These are phyloP conservation scores for Aurelia aurita DNA, from an alignment of 30 jellyfish, hydroid and myxozoan genomes.

Conservation along the genomic window DNA sequence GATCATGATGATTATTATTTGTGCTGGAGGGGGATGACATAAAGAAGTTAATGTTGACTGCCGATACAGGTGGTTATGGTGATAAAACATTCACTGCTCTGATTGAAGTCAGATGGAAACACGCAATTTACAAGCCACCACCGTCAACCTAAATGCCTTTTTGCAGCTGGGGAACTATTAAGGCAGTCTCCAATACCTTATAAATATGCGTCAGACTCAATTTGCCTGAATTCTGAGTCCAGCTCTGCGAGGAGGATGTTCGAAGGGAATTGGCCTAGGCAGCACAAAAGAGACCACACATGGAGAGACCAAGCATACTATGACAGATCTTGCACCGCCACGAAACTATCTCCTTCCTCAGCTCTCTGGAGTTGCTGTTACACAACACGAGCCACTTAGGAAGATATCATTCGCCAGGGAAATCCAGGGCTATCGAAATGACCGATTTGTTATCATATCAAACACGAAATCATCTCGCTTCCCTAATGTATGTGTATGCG, in stretches of 20 bases:
- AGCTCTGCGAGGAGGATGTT: slow-evolving; percentile 25
- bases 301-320: slow-evolving; percentile 52
- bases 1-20: no score
- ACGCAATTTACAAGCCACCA: no score
- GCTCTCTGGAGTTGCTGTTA: slow-evolving; percentile 37
- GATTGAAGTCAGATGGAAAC: no score
- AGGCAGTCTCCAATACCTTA: no score
- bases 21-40: no score
- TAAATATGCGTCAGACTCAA: no score
- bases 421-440: not conserved
- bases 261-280: slow-evolving; percentile 40
- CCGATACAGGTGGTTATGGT: no score
- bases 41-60: no score
- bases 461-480: slow-evolving; percentile 51
- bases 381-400: slow-evolving; percentile 22
- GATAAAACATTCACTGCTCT: no score
- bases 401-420: slow-evolving; percentile 3
- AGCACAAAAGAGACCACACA: slow-evolving; percentile 53
- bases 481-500: slow-evolving; percentile 31
- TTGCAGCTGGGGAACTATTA: no score
- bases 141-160: no score
- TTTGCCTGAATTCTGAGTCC: no score
- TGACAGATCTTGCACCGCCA: slow-evolving; percentile 39
- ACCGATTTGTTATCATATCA: slow-evolving; percentile 31
- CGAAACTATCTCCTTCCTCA: slow-evolving; percentile 48